Base-by-base conservation (phyloP, 2,888 invertebrate species). In the Bellardia bayeri region DNA sequence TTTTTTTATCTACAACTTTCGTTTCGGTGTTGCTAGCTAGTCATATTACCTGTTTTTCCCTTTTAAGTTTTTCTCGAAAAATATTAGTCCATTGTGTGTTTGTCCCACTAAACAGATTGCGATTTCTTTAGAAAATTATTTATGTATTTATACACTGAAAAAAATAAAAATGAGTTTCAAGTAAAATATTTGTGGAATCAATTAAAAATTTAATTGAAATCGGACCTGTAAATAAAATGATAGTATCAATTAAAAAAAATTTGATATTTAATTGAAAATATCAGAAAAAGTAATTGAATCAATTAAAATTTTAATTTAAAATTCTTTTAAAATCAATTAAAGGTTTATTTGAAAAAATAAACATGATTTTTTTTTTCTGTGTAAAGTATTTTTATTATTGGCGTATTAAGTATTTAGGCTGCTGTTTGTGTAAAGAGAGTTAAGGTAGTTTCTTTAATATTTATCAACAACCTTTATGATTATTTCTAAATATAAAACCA, bases 91-190 rank as follows among this genome's bases (percentile, higher is more conserved):
- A 45, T 42, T 61, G 54, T 54, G 54, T 54, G n/a, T 54, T 42
- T 54, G n/a, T 54, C 30, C 30, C 30, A 58, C 45, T 37, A 72
- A 72, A 58, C 4, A 33, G 14, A 49, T 51, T 51, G 76, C 76
- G 71, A 64, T 63, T 80, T 80, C 54, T 30, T 71, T 80, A 72
- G 80, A 80, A 80, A 69, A 33, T 58, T 69, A 61, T 69, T 37
- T 68, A 42, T 37, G 37, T 63, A 61, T 61, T 61, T 61, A 33
- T 14, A n/a, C n/a, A n/a, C n/a, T n/a, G n/a, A n/a, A n/a, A n/a
- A n/a, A n/a, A n/a, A n/a, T n/a, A n/a, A n/a, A n/a, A n/a, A n/a
- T n/a, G n/a, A n/a, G n/a, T n/a, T n/a, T n/a, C n/a, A n/a, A n/a
- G n/a, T n/a, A n/a, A n/a, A n/a, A n/a, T n/a, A n/a, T n/a, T n/a